Base-by-base conservation (phyloP, 1,140 invertebrate genomes). In the Pomacea maculata region DNA sequence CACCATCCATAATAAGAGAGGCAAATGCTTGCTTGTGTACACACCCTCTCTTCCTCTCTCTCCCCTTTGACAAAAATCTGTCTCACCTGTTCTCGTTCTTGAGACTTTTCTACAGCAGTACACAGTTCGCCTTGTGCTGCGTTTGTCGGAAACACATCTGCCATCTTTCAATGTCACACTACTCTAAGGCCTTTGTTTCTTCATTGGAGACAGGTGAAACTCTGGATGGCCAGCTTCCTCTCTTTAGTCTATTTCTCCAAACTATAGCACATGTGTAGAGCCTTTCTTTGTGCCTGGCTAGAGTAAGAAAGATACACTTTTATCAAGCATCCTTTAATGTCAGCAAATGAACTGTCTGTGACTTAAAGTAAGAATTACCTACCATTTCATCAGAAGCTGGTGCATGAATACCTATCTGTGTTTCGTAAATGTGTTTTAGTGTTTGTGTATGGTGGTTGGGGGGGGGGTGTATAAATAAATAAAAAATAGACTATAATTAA, bases 11-110 rank as follows among this genome's bases (percentile, higher is more conserved):
- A 45, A 45, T 45, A 45, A 0, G 34, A 1, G 34, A 45, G 34
- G 6, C 73, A 54, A 25, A 75, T 21, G n/a, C 54, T 17, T 54
- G 55, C 71, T 54, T 54, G 55, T 54, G 55, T 34, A 54, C 71
- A 73, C 71, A 73, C 71, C 45, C 71, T 25, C 71, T 10, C 71
- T 10, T 29, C 19, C 45, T 19, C n/a, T 55, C 5, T 52, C 29
- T 75, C 21, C 25, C 14, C 55, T 21, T 19, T 15, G n/a, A 54
- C 10, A 75, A 75, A 54, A 61, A 17, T n/a, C n/a, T 34, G 17
- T 45, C 74, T 52, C 34, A 77, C 75, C 75, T 77, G 75, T 52
- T 77, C 75, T 57, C 75, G 63, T 7, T 67, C 61, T 19, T 67
- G 75, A 21, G 75, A 52, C n/a, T 63, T 52, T 14, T 63, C 52